A percentile compares a stretch with the other conserved stretches of the same genome.
Evolutionary conservation across 92 coral and sea anemone genomes (phyloP).

Genomic region (Chrysogorgia sp.): DNA sequence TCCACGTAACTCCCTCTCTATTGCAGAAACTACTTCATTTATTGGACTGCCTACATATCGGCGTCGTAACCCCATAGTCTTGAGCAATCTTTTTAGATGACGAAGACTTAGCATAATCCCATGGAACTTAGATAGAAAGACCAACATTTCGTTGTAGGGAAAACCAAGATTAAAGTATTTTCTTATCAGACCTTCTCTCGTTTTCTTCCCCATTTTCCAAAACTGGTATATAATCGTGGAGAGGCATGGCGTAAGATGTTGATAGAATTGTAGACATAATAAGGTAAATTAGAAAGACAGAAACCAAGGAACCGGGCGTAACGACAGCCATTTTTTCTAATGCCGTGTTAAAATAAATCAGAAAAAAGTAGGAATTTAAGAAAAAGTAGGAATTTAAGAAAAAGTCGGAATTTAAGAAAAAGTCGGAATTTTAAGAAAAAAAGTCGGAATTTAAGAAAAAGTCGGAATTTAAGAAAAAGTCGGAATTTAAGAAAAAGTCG

Average conservation of each 20-base stretch:
- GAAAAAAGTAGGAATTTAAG: neutral
- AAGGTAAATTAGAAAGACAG: neutral
- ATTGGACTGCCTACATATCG: neutral
- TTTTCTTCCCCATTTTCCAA: neutral
- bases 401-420: conserved; percentile 6
- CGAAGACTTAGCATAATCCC: conserved; percentile 1
- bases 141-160: conserved; percentile 2
- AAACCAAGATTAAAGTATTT: conserved; percentile 10
- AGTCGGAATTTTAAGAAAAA: no score
- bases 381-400: neutral
- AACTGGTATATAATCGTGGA: conserved; percentile 1
- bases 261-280: no score
- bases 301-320: neutral
- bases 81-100: neutral
- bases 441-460: no score
- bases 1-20: conserved; percentile 2
- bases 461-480: no score
- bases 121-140: neutral
- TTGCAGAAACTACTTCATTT: neutral
- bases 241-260: neutral
- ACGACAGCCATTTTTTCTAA: neutral
- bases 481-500: no score
- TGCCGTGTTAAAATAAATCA: neutral
- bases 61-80: conserved; percentile 10
- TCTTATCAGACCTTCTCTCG: neutral